Conservation (phyloP, 1,140 invertebrate genomes). For the Oryctes rhinoceros region DNA sequence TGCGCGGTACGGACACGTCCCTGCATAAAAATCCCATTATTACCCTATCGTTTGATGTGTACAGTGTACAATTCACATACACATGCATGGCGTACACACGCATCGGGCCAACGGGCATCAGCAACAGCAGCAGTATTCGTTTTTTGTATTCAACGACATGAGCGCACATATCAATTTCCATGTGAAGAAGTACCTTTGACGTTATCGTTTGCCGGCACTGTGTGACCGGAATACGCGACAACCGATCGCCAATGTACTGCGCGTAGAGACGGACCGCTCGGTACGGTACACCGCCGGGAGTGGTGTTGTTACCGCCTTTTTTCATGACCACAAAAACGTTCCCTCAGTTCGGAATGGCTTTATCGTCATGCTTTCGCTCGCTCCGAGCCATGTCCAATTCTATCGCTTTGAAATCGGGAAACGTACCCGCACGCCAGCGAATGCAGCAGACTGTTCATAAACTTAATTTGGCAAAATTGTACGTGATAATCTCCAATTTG, state of each 20-base stretch:
- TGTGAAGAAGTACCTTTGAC: slow-evolving; percentile 18
- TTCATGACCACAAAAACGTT: slow-evolving; percentile 10
- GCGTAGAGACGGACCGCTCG: background rate
- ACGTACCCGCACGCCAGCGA: background rate
- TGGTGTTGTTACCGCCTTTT: slow-evolving; percentile 12
- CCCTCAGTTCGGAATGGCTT: slow-evolving; percentile 5
- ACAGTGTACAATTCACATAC: background rate
- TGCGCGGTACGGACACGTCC: slow-evolving; percentile 1
- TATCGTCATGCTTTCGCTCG: background rate
- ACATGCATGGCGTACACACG: background rate
- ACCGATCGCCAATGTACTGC: background rate
- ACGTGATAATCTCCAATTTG: too few relatives aligned
- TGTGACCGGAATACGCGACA: slow-evolving; percentile 16
- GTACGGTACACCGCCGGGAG: slow-evolving; percentile 7
- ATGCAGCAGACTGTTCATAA: too few relatives aligned
- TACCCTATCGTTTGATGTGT: slow-evolving; percentile 13
- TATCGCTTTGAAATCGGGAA: background rate
- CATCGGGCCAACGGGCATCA: background rate
- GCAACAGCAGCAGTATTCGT: background rate
- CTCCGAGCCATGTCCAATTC: background rate
- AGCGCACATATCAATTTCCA: slow-evolving; percentile 15
- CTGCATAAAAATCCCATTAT: slow-evolving; percentile 19
- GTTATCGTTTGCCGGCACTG: slow-evolving; percentile 15
- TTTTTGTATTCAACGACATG: slow-evolving; percentile 19
- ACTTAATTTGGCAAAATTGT: too few relatives aligned